phyloP scores from a whole-genome alignment of 2,888 invertebrate species.

The Sphinx pinastri region DNA sequence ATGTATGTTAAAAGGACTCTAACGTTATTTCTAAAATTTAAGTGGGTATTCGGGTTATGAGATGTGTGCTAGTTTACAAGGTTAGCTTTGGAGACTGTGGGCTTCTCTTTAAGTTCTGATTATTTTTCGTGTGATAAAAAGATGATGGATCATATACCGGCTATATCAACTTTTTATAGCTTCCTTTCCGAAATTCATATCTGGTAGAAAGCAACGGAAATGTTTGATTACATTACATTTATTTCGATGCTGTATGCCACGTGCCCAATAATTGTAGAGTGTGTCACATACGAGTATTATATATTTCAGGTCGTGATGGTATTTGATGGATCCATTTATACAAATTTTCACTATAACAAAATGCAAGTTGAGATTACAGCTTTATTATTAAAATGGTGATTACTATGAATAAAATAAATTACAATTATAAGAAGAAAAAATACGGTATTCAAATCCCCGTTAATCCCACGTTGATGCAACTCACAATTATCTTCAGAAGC shows the following conservation, averaged over 20 bases:
- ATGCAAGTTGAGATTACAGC: no score
- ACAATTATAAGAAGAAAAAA: neutral
- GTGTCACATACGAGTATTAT: no score
- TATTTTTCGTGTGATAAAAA: neutral
- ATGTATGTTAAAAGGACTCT: constrained; percentile 57
- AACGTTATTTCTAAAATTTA: constrained; percentile 47
- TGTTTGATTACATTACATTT: no score
- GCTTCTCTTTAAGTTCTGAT: neutral
- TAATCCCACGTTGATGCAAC: constrained; percentile 15
- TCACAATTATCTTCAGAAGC: constrained; percentile 31
- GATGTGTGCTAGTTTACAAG: neutral
- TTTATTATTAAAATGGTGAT: neutral
- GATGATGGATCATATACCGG: neutral
- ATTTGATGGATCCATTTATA: no score
- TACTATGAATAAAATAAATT: neutral
- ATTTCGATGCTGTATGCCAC: no score
- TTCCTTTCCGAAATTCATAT: neutral
- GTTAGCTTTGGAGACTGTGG: neutral
- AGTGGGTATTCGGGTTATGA: constrained; percentile 41
- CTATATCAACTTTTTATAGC: neutral
- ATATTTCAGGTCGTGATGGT: no score
- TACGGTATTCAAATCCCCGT: neutral
- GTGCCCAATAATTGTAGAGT: no score
- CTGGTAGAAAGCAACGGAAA: no score
- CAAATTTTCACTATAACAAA: no score